Evolutionary conservation across 2,113 vertebrate species (phyloP), one percentile per base, ranked within the genome.

Genomic region (Pontoporia blainvillei): DNA sequence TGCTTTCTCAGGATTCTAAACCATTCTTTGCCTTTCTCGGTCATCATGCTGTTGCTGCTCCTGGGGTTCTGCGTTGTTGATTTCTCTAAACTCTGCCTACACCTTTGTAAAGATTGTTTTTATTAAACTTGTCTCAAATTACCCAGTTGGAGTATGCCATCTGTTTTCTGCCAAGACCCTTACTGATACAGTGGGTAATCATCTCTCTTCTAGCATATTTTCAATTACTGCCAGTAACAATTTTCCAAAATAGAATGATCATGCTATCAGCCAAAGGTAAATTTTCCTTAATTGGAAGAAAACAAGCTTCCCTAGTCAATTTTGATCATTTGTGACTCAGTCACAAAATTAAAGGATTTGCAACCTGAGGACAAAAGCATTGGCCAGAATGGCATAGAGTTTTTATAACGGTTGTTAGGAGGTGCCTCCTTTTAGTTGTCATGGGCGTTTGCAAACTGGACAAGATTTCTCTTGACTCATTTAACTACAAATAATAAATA

Each of bases 111-210:
- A 76, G 34, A 59, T 88, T 69, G 54, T 54, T 86, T 89, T 94
- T 92, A 78, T 95, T 88, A 94, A 96, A 73, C 41, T 75, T 54
- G 44, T 93, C 67, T 95, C 82, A 95, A 64, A 94, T 94, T 94
- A 94, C 67, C n/a, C 73, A 89, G 34, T 85, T 82, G 89, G 66
- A 88, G n/a, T 61, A 10, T 88, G 41, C 76, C 88, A 91, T 96
- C 85, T 97, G 91, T 96, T 98, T 96, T 95, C 86, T 95, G 93
- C 96, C 93, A 97, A 85, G 92, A 91, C 78, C 61, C 83, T 97
- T 57, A 69, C 86, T 82, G 78, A 90, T 91, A 86, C 54, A 82
- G 66, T 90, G 84, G 96, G 46, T 92, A 97, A 96, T 89, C 73
- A 84, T 93, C 92, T 69, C 34, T 91, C 59, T 92, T 49, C 34